Evolutionary conservation across 2,888 invertebrate genomes (phyloP).

Genomic region (Catocala fraxini): DNA sequence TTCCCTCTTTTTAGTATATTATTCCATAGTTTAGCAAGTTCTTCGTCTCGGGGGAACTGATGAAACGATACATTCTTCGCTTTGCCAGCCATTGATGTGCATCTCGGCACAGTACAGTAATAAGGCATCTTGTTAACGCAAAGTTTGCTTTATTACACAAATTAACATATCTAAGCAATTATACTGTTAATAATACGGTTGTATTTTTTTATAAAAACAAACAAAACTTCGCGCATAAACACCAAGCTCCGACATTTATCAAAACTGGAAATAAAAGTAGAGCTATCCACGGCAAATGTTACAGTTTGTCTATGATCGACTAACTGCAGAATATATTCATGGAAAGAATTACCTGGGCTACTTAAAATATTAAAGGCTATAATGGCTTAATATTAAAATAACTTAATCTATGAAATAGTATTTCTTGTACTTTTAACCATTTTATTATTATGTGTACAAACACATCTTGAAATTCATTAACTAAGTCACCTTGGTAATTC

Average conservation of each 20-base stretch:
- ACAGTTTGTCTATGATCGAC: conserved; percentile 42
- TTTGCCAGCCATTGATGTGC: conserved; percentile 85
- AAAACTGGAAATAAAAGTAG: conserved; percentile 56
- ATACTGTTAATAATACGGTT: conserved; percentile 43
- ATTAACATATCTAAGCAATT: conserved; percentile 64
- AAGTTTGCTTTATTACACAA: conserved; percentile 52
- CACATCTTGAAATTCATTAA: too few relatives aligned
- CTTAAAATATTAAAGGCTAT: too few relatives aligned
- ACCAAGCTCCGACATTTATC: conserved; percentile 76
- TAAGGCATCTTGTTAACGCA: conserved; percentile 79
- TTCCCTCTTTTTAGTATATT: conserved; percentile 81
- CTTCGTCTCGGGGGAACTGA: conserved; percentile 80
- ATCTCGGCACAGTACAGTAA: conserved; percentile 84
- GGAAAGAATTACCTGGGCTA: too few relatives aligned
- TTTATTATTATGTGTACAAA: too few relatives aligned
- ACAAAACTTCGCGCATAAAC: conserved; percentile 80
- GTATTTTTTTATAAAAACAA: conserved; percentile 71
- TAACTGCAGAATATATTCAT: conserved; percentile 1
- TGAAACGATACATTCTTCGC: conserved; percentile 84
- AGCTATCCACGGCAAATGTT: conserved; percentile 40
- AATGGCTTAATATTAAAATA: neutral
- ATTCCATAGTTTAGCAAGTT: conserved; percentile 81
- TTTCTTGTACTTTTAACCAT: too few relatives aligned
- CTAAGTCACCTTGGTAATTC: too few relatives aligned
- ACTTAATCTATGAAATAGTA: neutral